Conservation (phyloP, 92 coral and sea anemone species). For the Meandrina meandrites region DNA sequence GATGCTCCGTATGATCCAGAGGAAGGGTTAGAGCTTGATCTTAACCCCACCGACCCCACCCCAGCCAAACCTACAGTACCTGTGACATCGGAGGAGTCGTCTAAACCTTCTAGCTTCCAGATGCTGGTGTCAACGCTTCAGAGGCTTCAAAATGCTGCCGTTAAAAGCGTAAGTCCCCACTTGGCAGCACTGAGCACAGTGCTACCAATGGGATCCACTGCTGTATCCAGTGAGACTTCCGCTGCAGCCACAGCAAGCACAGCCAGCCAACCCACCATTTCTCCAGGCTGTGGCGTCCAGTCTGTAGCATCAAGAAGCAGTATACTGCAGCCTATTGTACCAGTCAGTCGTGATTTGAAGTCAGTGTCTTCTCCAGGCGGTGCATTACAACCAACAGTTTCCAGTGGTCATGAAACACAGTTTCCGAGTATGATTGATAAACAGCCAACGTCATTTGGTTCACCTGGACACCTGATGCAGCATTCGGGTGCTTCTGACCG, state of each 20-base stretch:
- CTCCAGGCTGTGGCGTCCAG: background rate
- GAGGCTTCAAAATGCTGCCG: conserved; percentile 33
- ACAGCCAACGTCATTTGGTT: background rate
- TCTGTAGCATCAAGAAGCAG: conserved; percentile 2
- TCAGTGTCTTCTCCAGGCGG: background rate
- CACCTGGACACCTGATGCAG: conserved; percentile 1
- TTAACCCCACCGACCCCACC: conserved; percentile 33
- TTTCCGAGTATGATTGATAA: background rate
- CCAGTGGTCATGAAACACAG: background rate
- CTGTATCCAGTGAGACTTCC: background rate
- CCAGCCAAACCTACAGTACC: conserved; percentile 13
- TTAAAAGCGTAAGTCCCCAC: conserved; percentile 8
- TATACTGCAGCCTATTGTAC: conserved; percentile 8
- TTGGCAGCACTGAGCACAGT: conserved; percentile 17
- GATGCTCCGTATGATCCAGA: conserved; percentile 98
- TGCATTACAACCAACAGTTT: conserved; percentile 5
- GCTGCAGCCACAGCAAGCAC: background rate
- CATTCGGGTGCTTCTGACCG: background rate
- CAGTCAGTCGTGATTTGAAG: background rate
- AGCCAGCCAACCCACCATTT: background rate
- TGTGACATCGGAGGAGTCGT: conserved; percentile 1
- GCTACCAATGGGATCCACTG: conserved; percentile 13
- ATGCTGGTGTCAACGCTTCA: conserved; percentile 43
- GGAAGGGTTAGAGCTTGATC: conserved; percentile 80
- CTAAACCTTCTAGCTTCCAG: conserved; percentile 37